These are phyloP conservation scores for Gorsachius goisagi DNA, from an alignment of 2,113 vertebrate genomes.

Conservation along the genomic window DNA sequence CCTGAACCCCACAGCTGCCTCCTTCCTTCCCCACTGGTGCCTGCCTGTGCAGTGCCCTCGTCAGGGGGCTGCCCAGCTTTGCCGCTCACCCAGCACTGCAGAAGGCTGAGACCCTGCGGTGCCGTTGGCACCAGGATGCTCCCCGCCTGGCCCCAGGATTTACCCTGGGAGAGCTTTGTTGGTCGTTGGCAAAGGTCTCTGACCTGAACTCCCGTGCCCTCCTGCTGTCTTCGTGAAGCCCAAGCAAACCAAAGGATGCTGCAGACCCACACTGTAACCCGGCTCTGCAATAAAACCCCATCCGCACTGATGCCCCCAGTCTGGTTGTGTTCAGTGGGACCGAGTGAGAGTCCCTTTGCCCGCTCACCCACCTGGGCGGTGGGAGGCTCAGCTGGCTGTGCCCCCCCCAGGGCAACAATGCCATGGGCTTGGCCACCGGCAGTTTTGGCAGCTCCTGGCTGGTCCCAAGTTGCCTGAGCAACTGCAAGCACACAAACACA, in stretches of 20 bases:
- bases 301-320: not conserved
- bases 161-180: not conserved
- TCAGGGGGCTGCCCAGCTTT: not conserved
- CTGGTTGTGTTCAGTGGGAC: not conserved
- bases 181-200: not conserved
- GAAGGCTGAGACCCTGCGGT: not conserved
- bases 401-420: not conserved
- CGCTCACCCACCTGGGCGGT: fast-evolving
- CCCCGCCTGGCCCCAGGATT: not conserved
- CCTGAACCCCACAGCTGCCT: not conserved
- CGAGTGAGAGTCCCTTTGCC: not conserved
- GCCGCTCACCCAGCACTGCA: not conserved
- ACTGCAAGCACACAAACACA: slow-evolving; percentile 68
- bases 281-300: slow-evolving; percentile 60
- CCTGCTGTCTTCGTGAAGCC: not conserved
- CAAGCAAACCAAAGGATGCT: slow-evolving; percentile 20
- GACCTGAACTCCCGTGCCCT: not conserved
- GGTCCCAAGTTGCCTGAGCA: slow-evolving; percentile 68
- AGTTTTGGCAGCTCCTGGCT: slow-evolving; percentile 40
- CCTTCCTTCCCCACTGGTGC: not conserved
- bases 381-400: not conserved
- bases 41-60: not conserved
- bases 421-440: not conserved
- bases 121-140: not conserved
- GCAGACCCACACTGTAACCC: slow-evolving; percentile 23